Percentiles rank a stretch among this genome's conserved stretches.
These are phyloP conservation scores for Galeruca laticollis DNA, from an alignment of 2,888 invertebrate genomes.

Conservation along the genomic window DNA sequence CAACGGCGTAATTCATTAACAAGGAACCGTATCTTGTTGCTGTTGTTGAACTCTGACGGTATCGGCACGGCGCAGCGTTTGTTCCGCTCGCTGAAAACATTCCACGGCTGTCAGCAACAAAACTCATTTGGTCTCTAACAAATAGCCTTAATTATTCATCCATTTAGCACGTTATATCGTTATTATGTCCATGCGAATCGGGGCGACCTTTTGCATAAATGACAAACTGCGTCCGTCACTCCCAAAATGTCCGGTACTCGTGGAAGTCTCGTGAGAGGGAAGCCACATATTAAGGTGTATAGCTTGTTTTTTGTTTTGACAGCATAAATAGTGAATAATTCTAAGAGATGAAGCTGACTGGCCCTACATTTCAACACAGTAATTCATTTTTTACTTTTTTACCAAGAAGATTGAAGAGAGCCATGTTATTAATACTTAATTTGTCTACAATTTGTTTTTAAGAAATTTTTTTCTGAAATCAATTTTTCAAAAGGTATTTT, in stretches of 20 bases:
- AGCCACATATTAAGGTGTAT: constrained; percentile 1
- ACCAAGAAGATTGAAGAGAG: too few species aligned
- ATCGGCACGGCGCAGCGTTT: background rate
- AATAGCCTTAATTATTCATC: constrained; percentile 62
- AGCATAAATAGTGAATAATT: constrained; percentile 23
- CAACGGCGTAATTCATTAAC: constrained; percentile 22
- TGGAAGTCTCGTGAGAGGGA: constrained; percentile 19
- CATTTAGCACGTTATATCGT: constrained; percentile 57
- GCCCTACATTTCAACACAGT: background rate
- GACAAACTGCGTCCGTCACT: constrained; percentile 51
- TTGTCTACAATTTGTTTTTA: too few species aligned
- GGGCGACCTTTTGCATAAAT: constrained; percentile 52
- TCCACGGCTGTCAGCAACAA: constrained; percentile 40
- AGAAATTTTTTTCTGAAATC: too few species aligned
- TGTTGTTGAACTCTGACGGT: background rate
- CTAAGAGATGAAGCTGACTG: background rate
- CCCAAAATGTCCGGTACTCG: constrained; percentile 28
- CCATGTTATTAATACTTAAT: too few species aligned
- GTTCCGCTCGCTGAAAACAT: constrained; percentile 29
- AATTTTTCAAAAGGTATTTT: too few species aligned
- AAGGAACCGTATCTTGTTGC: constrained; percentile 17
- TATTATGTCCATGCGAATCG: constrained; percentile 57
- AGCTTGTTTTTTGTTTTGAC: constrained; percentile 23
- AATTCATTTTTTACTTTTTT: background rate
- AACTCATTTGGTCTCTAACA: constrained; percentile 58